Conservation (phyloP, 2,888 invertebrate species). For the Sepiola atlantica region DNA sequence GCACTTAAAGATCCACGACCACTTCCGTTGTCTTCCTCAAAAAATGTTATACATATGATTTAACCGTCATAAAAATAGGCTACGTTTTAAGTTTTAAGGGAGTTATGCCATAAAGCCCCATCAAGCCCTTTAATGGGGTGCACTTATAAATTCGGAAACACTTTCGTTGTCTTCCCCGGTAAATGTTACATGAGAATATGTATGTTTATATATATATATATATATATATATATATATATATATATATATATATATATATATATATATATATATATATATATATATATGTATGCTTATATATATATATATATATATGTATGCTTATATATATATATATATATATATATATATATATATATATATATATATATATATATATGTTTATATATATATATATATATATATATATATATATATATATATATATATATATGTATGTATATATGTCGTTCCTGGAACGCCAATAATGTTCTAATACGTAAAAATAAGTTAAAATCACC, state of each 20-base stretch:
- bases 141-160: background rate
- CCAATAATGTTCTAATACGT: too few species aligned
- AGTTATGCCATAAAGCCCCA: background rate
- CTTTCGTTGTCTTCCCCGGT: background rate
- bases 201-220: background rate
- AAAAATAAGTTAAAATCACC: too few species aligned
- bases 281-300: too few species aligned
- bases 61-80: background rate
- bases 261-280: too few species aligned
- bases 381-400: background rate
- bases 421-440: background rate
- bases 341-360: background rate
- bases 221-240: too few species aligned
- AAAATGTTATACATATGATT: background rate
- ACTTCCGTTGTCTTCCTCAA: background rate
- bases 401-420: background rate
- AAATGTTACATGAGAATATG: background rate
- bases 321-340: background rate
- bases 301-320: background rate
- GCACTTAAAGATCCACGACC: too few species aligned
- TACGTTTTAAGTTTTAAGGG: background rate
- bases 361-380: too few species aligned
- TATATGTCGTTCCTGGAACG: background rate
- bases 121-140: background rate
- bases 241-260: too few species aligned